Evolutionary conservation across 2,888 invertebrate species (phyloP).

Genomic region (Pristionchus maxplancki): DNA sequence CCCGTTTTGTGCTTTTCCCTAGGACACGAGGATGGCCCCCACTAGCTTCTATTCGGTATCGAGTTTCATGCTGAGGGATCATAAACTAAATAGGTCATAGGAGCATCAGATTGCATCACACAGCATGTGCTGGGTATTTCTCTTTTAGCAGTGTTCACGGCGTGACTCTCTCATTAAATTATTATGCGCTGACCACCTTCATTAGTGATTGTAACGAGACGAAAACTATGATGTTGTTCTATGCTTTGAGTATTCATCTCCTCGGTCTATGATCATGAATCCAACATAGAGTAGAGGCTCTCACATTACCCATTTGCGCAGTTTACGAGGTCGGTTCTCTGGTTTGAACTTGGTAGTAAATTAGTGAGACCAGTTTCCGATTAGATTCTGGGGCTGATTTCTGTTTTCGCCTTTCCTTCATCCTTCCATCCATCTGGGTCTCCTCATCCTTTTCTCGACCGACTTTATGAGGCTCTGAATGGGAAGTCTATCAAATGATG

Average conservation of each 20-base stretch:
- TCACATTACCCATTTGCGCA: neutral
- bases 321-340: neutral
- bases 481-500: conserved; percentile 31
- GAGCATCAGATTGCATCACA: neutral
- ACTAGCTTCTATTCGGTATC: neutral
- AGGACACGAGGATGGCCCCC: neutral
- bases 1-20: neutral
- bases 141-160: too few species aligned
- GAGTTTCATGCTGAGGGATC: neutral
- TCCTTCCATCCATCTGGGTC: neutral
- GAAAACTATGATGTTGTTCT: neutral
- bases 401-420: neutral
- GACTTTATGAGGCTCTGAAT: conserved; percentile 13
- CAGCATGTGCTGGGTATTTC: too few species aligned
- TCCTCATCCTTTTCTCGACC: neutral
- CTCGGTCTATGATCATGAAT: neutral
- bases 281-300: neutral
- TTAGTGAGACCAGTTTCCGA: neutral
- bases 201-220: neutral
- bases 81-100: neutral
- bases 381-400: neutral
- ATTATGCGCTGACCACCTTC: too few species aligned
- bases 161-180: too few species aligned
- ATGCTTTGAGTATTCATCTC: neutral
- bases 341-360: neutral